Evolutionary conservation across 2,797 vertebrate genomes (phyloP), one percentile per base, ranked within the genome.

Genomic region (Pogoniulus pusillus): DNA sequence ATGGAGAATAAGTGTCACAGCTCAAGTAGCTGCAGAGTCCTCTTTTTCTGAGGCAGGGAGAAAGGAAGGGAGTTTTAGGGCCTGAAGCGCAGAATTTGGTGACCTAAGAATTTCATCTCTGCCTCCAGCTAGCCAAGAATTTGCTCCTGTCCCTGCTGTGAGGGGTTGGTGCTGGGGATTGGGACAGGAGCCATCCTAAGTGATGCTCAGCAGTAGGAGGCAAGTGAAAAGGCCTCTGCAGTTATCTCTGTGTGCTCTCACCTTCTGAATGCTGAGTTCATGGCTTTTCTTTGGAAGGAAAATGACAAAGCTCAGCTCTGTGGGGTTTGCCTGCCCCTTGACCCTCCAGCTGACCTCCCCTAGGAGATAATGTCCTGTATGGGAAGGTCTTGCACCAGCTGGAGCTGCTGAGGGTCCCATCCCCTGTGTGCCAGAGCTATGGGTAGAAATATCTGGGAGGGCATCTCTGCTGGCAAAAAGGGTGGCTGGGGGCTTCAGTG

Each of bases 391-490:
- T 34, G 10, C 69, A 85, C 10, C 34, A 54, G 37, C 29, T 88
- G 37, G 43, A 89, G 69, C 47, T 79, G 60, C 41, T 43, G 57
- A 59, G 17, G 66, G 17, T 6, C 5, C 10, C 10, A 29, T 57
- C 8, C 17, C 10, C n/a, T 64, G 27, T 0, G 1, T 84, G 53
- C 55, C 27, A 79, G 64, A 75, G 55, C 32, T 66, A 6, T 73
- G 2, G 2, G 12, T 66, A 12, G 32, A 32, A 90, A 13, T 77
- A 68, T 26, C n/a, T 5, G 8, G 32, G 26, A 47, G 54, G 34
- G 20, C 43, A 72, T 1, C 1, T 0, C 0, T 68, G 53, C 41
- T 58, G 70, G 58, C 0, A 7, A 53, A 88, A 47, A 54, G 41
- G 30, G 37, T 3, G 7, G 20, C 0, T 60, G 62, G 26, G 54